Conservation (phyloP, 1,140 invertebrate species). For the Saxidomus purpurata region DNA sequence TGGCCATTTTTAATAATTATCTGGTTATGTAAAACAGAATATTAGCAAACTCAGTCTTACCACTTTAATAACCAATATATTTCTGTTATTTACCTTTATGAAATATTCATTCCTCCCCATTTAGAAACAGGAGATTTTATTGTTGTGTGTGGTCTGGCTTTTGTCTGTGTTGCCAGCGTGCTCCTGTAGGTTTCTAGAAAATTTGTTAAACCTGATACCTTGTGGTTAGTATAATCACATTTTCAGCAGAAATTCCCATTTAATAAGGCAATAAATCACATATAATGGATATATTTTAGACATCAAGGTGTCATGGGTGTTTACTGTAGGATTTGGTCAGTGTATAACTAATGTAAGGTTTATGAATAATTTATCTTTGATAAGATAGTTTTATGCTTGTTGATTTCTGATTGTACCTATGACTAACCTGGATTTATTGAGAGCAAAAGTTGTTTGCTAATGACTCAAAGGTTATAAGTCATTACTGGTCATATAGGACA, state of each 20-base stretch:
- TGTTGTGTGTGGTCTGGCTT: slow-evolving; percentile 17
- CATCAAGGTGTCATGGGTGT: slow-evolving; percentile 25
- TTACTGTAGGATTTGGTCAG: slow-evolving; percentile 19
- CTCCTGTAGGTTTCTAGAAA: slow-evolving; percentile 13
- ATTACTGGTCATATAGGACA: too few relatives aligned
- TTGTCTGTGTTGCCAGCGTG: slow-evolving; percentile 7
- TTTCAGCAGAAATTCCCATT: slow-evolving; percentile 3
- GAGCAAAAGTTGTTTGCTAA: background rate
- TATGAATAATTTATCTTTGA: slow-evolving; percentile 3
- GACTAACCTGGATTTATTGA: background rate
- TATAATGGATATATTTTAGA: slow-evolving; percentile 44
- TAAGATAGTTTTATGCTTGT: background rate
- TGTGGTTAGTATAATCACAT: slow-evolving; percentile 43
- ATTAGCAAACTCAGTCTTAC: too few relatives aligned
- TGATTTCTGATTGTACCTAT: background rate
- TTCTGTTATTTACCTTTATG: background rate
- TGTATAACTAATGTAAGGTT: background rate
- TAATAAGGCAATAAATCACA: slow-evolving; percentile 35
- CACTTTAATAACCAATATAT: background rate
- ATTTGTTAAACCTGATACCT: slow-evolving; percentile 39
- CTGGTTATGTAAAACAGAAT: too few relatives aligned
- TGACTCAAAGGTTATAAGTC: background rate
- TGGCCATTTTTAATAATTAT: too few relatives aligned
- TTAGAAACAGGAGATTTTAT: background rate
- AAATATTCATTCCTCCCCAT: slow-evolving; percentile 1